Percentiles rank a stretch among this genome's conserved stretches.
Evolutionary conservation across 2,888 invertebrate species (phyloP).

Genomic region (Napeogenes sylphis): DNA sequence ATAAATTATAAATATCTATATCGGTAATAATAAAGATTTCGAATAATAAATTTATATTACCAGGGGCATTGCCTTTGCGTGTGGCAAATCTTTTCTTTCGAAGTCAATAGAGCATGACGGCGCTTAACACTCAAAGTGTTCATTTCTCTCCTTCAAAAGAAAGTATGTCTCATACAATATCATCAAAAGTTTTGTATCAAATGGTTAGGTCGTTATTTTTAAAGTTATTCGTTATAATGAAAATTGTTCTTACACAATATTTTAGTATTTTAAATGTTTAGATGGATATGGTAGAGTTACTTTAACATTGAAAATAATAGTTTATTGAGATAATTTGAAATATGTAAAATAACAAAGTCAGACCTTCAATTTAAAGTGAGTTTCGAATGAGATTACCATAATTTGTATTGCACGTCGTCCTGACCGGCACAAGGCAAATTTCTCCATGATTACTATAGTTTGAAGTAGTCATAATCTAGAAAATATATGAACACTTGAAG

Average conservation of each 20-base stretch:
- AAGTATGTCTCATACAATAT: constrained; percentile 12
- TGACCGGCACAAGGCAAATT: constrained; percentile 41
- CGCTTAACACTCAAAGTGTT: constrained; percentile 28
- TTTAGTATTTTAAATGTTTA: too few relatives aligned
- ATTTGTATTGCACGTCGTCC: constrained; percentile 49
- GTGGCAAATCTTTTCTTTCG: constrained; percentile 30
- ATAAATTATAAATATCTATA: constrained; percentile 10
- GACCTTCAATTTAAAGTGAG: constrained; percentile 28
- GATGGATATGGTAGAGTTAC: too few relatives aligned
- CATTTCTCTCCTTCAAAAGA: constrained; percentile 21
- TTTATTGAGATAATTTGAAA: too few relatives aligned
- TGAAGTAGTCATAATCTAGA: constrained; percentile 12
- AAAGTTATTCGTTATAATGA: too few relatives aligned
- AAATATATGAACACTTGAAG: neutral
- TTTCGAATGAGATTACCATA: constrained; percentile 48
- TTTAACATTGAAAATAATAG: too few relatives aligned
- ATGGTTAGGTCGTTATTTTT: too few relatives aligned
- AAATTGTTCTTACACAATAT: too few relatives aligned
- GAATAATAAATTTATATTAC: constrained; percentile 24
- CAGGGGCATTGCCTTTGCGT: constrained; percentile 31
- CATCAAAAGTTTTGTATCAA: neutral
- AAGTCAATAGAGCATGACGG: constrained; percentile 35
- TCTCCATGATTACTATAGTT: constrained; percentile 41
- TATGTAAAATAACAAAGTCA: neutral
- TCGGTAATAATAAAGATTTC: constrained; percentile 20